These are phyloP conservation scores for Thaumatotibia leucotreta DNA, from an alignment of 1,140 invertebrate genomes.

Conservation along the genomic window DNA sequence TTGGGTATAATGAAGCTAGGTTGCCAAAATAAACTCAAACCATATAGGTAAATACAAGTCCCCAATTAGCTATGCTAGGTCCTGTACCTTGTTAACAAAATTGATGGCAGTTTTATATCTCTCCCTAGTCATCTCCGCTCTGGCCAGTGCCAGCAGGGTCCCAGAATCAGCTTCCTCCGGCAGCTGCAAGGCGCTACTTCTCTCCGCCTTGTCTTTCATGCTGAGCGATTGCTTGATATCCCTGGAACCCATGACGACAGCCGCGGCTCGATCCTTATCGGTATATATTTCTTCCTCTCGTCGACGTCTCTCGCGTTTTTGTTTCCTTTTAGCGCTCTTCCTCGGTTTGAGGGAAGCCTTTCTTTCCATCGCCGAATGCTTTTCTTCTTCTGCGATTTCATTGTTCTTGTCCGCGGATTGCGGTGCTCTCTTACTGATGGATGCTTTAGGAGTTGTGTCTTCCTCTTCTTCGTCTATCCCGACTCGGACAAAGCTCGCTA, in stretches of 20 bases:
- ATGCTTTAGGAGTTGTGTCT: conserved; percentile 61
- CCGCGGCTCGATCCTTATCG: conserved; percentile 92
- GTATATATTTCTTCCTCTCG: conserved; percentile 90
- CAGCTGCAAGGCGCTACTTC: conserved; percentile 83
- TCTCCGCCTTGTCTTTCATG: conserved; percentile 87
- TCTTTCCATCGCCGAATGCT: conserved; percentile 35
- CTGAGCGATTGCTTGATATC: conserved; percentile 91
- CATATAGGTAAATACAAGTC: neutral
- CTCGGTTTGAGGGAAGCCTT: conserved; percentile 60
- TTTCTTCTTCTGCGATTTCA: conserved; percentile 43
- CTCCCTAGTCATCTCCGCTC: conserved; percentile 85
- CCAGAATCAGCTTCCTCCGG: conserved; percentile 88
- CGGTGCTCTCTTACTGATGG: conserved; percentile 64
- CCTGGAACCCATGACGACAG: conserved; percentile 87
- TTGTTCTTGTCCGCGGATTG: conserved; percentile 43
- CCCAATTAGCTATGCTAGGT: neutral
- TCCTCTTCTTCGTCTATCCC: conserved; percentile 72
- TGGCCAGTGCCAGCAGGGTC: conserved; percentile 84
- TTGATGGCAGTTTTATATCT: conserved; percentile 82
- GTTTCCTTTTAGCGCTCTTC: conserved; percentile 53
- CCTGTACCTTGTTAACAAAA: conserved; percentile 87
- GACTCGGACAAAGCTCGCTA: conserved; percentile 85
- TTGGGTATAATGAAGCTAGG: too few relatives aligned
- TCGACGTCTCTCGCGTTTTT: conserved; percentile 76
- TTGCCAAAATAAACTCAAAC: too few relatives aligned